These are phyloP conservation scores for Dendroctonus valens DNA, from an alignment of 1,140 invertebrate genomes.

Conservation along the genomic window DNA sequence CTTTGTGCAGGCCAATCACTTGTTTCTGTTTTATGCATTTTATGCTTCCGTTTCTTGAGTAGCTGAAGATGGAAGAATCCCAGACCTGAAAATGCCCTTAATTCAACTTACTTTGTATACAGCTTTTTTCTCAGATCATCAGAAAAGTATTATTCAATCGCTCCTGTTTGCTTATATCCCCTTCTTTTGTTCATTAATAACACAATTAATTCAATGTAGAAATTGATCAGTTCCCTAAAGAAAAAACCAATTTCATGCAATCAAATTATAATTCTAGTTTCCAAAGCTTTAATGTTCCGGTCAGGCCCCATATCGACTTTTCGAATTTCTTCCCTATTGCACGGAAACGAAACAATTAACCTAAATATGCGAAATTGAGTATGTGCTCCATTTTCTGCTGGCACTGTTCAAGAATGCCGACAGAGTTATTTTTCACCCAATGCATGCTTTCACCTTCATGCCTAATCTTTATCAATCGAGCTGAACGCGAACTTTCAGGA, in stretches of 20 bases:
- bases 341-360: slow-evolving; percentile 20
- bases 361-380: slow-evolving; percentile 20
- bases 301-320: slow-evolving; percentile 11
- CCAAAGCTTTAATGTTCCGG: background rate
- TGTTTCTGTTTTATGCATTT: too few relatives aligned
- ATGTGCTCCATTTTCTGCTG: slow-evolving; percentile 15
- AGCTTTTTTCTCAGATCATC: too few relatives aligned
- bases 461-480: background rate
- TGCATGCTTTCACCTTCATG: background rate
- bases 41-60: too few relatives aligned
- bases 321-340: slow-evolving; percentile 9
- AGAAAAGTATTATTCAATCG: too few relatives aligned
- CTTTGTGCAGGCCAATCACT: too few relatives aligned
- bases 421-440: background rate
- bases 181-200: too few relatives aligned
- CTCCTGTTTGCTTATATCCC: too few relatives aligned
- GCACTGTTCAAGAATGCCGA: slow-evolving; percentile 16
- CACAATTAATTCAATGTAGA: too few relatives aligned
- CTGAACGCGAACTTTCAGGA: background rate
- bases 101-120: too few relatives aligned
- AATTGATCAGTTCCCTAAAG: too few relatives aligned
- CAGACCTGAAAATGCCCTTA: too few relatives aligned
- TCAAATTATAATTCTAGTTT: slow-evolving; percentile 8
- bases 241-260: slow-evolving; percentile 5
- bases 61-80: too few relatives aligned